Conservation (phyloP, 2,113 vertebrate species). For the Hydropotes inermis region DNA sequence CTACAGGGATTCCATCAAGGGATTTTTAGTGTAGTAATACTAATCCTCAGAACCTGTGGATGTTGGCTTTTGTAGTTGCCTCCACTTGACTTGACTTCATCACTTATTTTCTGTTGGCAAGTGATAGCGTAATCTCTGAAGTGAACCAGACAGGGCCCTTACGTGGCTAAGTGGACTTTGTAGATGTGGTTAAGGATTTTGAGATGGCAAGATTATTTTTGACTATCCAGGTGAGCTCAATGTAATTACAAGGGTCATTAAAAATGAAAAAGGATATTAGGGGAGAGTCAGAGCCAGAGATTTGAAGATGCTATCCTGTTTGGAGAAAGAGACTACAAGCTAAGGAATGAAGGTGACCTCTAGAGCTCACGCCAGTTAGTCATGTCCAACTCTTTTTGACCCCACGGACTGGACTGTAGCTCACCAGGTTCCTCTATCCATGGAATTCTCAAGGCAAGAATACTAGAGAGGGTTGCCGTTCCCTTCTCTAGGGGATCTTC, state of each 20-base stretch:
- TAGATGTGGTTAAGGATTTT: background rate
- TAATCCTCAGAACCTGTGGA: background rate
- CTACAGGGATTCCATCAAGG: background rate
- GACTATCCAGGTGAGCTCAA: background rate
- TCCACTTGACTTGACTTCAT: background rate
- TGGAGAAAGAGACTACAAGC: background rate
- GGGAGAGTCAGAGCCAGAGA: background rate
- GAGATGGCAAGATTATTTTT: background rate
- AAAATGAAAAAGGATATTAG: background rate
- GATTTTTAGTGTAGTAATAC: background rate
- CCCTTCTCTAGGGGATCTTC: accelerated
- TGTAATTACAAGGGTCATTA: background rate
- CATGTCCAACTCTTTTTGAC: background rate
- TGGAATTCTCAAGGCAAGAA: background rate
- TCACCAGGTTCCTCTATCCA: background rate
- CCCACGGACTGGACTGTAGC: background rate
- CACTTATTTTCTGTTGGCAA: background rate
- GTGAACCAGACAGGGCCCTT: background rate
- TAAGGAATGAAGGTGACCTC: background rate
- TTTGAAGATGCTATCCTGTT: background rate
- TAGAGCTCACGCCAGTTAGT: accelerated
- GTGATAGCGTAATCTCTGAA: background rate
- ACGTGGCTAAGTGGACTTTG: background rate
- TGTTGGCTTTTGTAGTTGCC: background rate
- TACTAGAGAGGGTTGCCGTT: background rate